A percentile compares a stretch with the other conserved stretches of the same genome.
These are phyloP conservation scores for Neotoma lepida DNA, from an alignment of 2,113 vertebrate genomes.

Conservation along the genomic window DNA sequence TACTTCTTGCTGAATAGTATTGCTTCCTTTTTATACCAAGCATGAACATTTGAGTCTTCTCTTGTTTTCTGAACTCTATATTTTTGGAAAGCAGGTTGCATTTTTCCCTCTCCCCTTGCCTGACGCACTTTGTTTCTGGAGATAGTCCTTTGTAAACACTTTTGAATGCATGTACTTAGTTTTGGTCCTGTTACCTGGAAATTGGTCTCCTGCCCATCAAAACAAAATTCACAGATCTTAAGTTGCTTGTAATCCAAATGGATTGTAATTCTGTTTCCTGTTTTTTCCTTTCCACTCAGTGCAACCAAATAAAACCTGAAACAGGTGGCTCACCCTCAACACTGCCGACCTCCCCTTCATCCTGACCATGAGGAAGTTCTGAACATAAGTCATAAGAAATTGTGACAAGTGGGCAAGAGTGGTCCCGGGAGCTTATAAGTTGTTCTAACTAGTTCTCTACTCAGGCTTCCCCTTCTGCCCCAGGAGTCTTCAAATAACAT, in stretches of 20 bases:
- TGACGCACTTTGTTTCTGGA: neutral
- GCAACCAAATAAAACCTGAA: slow-evolving; percentile 27
- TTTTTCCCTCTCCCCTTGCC: neutral
- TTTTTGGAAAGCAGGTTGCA: slow-evolving; percentile 38
- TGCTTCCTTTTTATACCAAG: neutral
- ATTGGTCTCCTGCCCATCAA: neutral
- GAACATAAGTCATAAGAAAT: neutral
- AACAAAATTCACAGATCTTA: slow-evolving; percentile 21
- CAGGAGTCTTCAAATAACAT: slow-evolving; percentile 1
- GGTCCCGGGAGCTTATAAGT: neutral
- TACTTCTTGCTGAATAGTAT: neutral
- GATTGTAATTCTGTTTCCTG: neutral
- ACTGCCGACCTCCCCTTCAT: neutral
- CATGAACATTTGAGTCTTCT: neutral
- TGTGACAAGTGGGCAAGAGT: neutral
- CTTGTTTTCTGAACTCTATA: slow-evolving; percentile 5
- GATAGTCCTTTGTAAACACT: neutral
- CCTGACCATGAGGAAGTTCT: neutral
- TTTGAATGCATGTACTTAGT: neutral
- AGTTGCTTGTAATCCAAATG: slow-evolving; percentile 23
- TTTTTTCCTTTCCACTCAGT: slow-evolving; percentile 42
- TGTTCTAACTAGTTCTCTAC: too few relatives aligned
- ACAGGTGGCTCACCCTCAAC: slow-evolving; percentile 16
- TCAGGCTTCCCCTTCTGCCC: neutral
- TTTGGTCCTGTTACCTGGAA: neutral